These are phyloP conservation scores for Alviniconcha strummeri DNA, from an alignment of 2,888 invertebrate genomes.

Conservation along the genomic window DNA sequence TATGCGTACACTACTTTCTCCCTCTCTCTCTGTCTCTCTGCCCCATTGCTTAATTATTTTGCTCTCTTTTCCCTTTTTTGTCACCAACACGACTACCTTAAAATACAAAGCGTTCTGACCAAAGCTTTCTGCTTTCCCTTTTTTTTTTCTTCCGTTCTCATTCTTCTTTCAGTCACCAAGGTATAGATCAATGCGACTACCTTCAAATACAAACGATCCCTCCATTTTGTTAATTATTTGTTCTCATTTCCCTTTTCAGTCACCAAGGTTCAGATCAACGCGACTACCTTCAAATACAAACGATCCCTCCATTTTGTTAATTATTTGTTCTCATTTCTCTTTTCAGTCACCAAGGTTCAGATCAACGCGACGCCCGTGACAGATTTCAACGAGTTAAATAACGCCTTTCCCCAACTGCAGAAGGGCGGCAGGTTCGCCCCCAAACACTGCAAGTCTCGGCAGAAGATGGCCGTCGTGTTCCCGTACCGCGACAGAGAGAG, in stretches of 20 bases:
- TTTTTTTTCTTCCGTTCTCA: neutral
- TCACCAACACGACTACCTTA: too few species aligned
- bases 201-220: too few species aligned
- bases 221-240: too few species aligned
- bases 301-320: too few species aligned
- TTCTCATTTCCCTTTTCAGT: conserved; percentile 10
- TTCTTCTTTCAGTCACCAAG: conserved; percentile 21
- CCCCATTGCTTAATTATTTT: too few species aligned
- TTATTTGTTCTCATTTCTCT: neutral
- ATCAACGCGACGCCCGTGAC: conserved; percentile 31
- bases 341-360: conserved; percentile 29
- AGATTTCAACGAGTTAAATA: conserved; percentile 22
- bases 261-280: conserved; percentile 18
- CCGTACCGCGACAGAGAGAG: conserved; percentile 31
- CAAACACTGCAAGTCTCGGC: conserved; percentile 21
- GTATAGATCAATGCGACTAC: neutral
- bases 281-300: too few species aligned
- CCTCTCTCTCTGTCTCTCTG: too few species aligned
- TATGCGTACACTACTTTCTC: neutral
- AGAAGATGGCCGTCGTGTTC: conserved; percentile 29
- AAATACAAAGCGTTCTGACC: too few species aligned
- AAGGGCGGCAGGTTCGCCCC: conserved; percentile 23
- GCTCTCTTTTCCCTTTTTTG: too few species aligned
- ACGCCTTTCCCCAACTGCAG: conserved; percentile 17
- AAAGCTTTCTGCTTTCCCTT: too few species aligned